phyloP scores from a whole-genome alignment of 2,113 vertebrate genomes.

The Elaphurus davidianus region DNA sequence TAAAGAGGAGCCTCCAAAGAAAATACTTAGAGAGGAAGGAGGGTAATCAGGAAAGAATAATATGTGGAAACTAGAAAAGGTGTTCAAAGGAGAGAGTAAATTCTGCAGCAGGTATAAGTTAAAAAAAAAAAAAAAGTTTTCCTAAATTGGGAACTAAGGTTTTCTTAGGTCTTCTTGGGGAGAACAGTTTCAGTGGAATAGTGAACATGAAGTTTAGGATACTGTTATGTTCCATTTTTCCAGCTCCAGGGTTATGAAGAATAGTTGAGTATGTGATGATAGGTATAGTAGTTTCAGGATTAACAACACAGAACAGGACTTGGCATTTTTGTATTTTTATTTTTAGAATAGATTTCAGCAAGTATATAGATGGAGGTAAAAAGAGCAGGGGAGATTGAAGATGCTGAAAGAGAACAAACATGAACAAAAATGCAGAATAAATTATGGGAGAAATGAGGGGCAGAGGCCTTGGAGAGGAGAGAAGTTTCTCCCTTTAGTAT shows the following conservation, averaged over 20 bases:
- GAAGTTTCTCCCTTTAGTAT: background rate
- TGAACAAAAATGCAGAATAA: background rate
- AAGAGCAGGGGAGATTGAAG: background rate
- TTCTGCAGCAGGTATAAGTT: background rate
- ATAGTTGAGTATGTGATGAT: background rate
- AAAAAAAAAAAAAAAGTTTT: background rate
- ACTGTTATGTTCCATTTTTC: background rate
- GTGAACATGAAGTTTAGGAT: background rate
- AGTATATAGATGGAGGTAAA: background rate
- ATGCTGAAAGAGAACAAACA: background rate
- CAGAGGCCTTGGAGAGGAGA: background rate
- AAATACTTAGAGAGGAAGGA: background rate
- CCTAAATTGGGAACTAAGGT: background rate
- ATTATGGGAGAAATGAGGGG: background rate
- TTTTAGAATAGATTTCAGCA: background rate
- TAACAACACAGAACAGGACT: background rate
- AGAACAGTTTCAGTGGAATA: background rate
- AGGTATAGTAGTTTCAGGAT: background rate
- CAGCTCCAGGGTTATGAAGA: background rate
- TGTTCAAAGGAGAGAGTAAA: background rate
- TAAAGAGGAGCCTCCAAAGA: background rate
- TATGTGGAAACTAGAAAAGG: background rate
- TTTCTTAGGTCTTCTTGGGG: background rate
- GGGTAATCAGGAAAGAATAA: background rate
- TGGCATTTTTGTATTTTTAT: background rate